These are phyloP conservation scores for Lordiphosa collinella DNA, from an alignment of 1,140 invertebrate species.

Conservation along the genomic window DNA sequence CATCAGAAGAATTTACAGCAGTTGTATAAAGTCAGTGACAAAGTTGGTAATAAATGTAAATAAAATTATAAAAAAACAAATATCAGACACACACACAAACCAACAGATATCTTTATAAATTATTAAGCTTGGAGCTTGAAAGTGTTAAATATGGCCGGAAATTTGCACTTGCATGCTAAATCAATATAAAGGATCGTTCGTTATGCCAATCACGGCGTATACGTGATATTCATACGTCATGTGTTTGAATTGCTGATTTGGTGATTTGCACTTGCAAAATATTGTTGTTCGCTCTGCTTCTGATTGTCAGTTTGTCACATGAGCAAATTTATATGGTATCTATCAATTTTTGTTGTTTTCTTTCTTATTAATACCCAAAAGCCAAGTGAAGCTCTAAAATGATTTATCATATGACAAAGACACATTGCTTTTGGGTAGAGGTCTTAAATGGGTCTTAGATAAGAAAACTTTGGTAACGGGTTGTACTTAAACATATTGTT, in stretches of 20 bases:
- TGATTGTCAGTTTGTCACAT: slow-evolving; percentile 17
- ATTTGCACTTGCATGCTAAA: slow-evolving; percentile 38
- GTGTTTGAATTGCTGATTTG: slow-evolving; percentile 6
- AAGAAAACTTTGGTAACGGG: slow-evolving; percentile 20
- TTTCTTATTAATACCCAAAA: slow-evolving; percentile 30
- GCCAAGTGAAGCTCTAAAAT: slow-evolving; percentile 24
- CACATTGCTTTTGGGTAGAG: slow-evolving; percentile 16
- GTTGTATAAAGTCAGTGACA: no score
- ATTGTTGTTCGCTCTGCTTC: not conserved
- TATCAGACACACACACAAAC: not conserved
- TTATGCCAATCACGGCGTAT: slow-evolving; percentile 37
- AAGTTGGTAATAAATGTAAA: no score
- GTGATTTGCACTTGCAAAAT: not conserved
- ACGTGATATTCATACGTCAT: slow-evolving; percentile 45
- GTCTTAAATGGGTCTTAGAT: slow-evolving; percentile 24
- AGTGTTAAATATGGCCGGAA: slow-evolving; percentile 28
- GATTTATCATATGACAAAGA: slow-evolving; percentile 62
- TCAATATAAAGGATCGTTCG: slow-evolving; percentile 28
- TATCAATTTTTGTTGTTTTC: slow-evolving; percentile 32
- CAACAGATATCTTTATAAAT: slow-evolving; percentile 21
- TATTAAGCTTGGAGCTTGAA: slow-evolving; percentile 15
- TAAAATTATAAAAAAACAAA: no score
- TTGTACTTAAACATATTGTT: slow-evolving; percentile 26
- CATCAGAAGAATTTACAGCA: no score
- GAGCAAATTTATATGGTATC: slow-evolving; percentile 27